Base-by-base conservation (phyloP, 2,113 vertebrate genomes). In the Pygoscelis adeliae region DNA sequence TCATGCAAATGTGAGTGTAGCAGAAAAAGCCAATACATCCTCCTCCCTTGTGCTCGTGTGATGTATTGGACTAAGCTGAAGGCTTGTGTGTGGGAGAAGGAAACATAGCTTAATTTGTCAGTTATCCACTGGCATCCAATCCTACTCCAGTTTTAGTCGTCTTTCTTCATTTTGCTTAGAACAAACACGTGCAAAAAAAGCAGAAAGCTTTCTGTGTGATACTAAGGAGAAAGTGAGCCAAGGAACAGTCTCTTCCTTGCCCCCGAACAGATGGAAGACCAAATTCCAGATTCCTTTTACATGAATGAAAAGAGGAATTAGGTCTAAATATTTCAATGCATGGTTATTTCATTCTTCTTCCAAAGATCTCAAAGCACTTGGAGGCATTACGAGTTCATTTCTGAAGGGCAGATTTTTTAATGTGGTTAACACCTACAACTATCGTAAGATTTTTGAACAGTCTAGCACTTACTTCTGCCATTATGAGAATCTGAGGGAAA, bases 1-100 rank as follows among this genome's bases (percentile, higher is more conserved):
- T 97, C 93, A 87, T 94, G 83, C 82, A 93, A 91, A 96, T 91
- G 30, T 59, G 29, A 92, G 46, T 72, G 67, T 72, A 90, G 82
- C 89, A 87, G 56, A 73, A 72, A 97, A 97, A 86, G 47, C 40
- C 50, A 83, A 36, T 89, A 69, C n/a, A 84, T 91, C 65, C 26
- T 92, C 20, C 46, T 95, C 30, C 73, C 66, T 76, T 83, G 76
- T 83, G 58, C 62, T 93, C 4, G 0, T 52, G 46, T 91, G 78
- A 91, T 72, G 53, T 77, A 81, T 77, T 87, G 50, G 50, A 42
- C 78, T 94, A 84, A 96, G 47, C 72, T 95, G 87, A 93, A 72
- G 83, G 58, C 74, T 93, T 88, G 22, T 83, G 42, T 78, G 30
- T 83, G 76, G 69, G 40, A 73, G 49, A 90, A 78, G 34, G 69